Base-by-base conservation (phyloP, 2,113 vertebrate genomes). In the Perccottus glenii region DNA sequence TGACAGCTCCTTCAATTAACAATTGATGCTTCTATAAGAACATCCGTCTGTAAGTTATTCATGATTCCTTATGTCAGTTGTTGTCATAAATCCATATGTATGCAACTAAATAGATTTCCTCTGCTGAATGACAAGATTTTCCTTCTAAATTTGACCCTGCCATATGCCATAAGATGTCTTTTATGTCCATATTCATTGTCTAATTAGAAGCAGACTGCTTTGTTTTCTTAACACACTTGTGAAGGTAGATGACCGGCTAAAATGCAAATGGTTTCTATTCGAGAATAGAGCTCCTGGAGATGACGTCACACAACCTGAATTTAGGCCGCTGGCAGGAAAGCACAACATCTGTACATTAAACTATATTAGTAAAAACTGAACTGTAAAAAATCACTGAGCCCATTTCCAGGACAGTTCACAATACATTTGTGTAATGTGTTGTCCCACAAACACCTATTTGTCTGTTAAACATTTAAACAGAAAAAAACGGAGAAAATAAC, bases 1-100 rank as follows among this genome's bases (percentile, higher is more conserved):
- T 82, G 88, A 88, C 86, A 90, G 88, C 83, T 82, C 73, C 83
- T 86, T 86, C 86, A 87, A 87, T 87, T 90, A 88, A 86, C 83
- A 83, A 83, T 77, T 77, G 85, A 81, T 85, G 82, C 81, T 78
- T 84, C 79, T 82, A 79, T 77, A 78, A 84, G 86, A 84, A 78
- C 74, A 83, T 85, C 84, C 82, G 75, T 82, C 84, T 75, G 80
- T 76, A 70, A 78, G 79, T 87, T 85, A 84, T 84, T 86, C 81
- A 85, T 70, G 64, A 70, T 78, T 84, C 82, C 82, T 83, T 68
- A 63, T 82, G 86, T 80, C 88, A 83, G 83, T 87, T 86, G 86
- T 88, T 88, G 86, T 86, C 79, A 77, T 77, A 70, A 77, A 86
- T 88, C 80, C 85, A 86, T 86, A 86, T 82, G 88, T 77, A 82